Evolutionary conservation across 2,113 vertebrate species (phyloP), one percentile per base, ranked within the genome.

Genomic region (Carassius carassius): DNA sequence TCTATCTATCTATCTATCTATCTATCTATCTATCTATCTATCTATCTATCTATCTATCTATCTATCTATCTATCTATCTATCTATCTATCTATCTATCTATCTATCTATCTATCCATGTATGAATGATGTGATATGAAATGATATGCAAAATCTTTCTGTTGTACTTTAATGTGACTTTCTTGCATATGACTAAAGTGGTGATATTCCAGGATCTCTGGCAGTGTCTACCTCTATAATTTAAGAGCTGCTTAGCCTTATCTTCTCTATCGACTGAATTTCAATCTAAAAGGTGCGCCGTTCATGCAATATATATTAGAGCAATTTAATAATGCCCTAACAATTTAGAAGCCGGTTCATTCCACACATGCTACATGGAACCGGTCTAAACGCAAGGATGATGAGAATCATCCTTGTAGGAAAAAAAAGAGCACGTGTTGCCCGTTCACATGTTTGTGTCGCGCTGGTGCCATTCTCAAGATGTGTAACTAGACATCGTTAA

Each of bases 291-390:
- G 51, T 77, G 3, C 2, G 0, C 17, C 9, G 10, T 12, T 19
- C 49, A 56, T 35, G 74, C 74, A 56, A 35, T 56, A 56, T 77
- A 56, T 56, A 77, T 56, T 16, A 77, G 49, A 77, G 49, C 25
- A 56, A 44, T 60, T 1, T 41, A 23, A 78, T 41, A 23, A 78
- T 62, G 54, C 32, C n/a, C 13, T 4, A 41, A 62, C 23, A 35
- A 35, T 41, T 60, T 2, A 5, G 54, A 37, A n/a, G 21, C 11
- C 32, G 3, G 12, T 60, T 60, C 21, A 14, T 60, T 78, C 5
- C 56, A 37, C 19, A 78, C 19, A 78, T 37, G 19, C 6, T 58
- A 37, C 19, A 58, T 21, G 8, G 47, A 17, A n/a, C 12, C n/a
- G 7, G 13, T 29, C 35, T n/a, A 77, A 77, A 77, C 21, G 29